phyloP scores from a whole-genome alignment of 2,888 invertebrate genomes.

The Acheta domesticus region DNA sequence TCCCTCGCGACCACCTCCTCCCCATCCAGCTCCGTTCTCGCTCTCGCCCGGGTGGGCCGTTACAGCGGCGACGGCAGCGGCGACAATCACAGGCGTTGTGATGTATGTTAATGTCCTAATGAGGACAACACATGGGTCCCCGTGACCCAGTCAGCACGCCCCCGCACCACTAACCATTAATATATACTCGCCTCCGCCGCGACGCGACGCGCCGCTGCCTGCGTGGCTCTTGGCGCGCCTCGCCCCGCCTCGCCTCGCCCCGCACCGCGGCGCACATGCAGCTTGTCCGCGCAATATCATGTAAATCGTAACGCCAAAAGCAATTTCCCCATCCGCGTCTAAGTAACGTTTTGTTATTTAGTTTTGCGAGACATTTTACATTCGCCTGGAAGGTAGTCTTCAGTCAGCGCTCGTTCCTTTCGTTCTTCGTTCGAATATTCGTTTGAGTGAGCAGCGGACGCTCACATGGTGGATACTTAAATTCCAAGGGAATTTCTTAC shows the following conservation, averaged over 20 bases:
- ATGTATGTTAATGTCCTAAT: constrained; percentile 18
- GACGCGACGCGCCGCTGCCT: not conserved
- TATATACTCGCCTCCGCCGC: not conserved
- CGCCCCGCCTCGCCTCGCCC: not conserved
- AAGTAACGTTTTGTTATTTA: no score
- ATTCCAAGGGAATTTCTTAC: no score
- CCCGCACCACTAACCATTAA: constrained; percentile 9
- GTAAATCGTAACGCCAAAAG: no score
- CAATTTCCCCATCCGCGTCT: no score
- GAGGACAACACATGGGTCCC: constrained; percentile 18
- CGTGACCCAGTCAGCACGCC: constrained; percentile 10
- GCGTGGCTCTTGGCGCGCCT: not conserved
- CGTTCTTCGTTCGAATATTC: no score
- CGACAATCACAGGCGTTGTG: constrained; percentile 10
- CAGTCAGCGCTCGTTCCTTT: no score
- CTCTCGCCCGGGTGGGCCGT: not conserved
- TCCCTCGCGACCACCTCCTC: not conserved
- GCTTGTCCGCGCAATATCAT: no score
- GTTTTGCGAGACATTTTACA: no score
- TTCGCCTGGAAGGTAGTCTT: no score
- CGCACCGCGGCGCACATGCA: not conserved
- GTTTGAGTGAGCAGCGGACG: no score
- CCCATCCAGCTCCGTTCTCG: not conserved
- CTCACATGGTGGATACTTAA: no score
- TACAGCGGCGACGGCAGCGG: not conserved